These are phyloP conservation scores for Empidonax traillii DNA, from an alignment of 2,113 vertebrate genomes.

Conservation along the genomic window DNA sequence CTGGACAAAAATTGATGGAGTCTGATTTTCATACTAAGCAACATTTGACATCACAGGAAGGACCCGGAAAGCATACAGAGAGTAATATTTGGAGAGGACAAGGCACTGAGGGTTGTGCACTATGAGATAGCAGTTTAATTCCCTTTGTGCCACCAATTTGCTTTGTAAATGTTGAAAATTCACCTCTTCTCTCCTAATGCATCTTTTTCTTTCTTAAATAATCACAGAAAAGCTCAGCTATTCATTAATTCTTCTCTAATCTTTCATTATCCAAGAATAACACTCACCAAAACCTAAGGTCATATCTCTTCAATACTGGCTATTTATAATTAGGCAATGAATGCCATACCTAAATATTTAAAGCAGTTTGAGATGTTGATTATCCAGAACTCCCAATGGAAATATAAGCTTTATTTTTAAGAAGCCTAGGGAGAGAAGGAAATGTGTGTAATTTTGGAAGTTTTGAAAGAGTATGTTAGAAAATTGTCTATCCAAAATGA, in stretches of 20 bases:
- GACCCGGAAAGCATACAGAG: background rate
- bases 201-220: background rate
- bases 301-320: background rate
- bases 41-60: background rate
- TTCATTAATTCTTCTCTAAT: background rate
- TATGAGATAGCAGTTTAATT: background rate
- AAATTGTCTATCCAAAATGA: background rate
- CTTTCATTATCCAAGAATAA: background rate
- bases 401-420: background rate
- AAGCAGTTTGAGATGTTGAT: slow-evolving; percentile 8
- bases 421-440: background rate
- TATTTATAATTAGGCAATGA: background rate
- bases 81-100: background rate
- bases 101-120: background rate
- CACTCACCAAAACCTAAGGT: background rate
- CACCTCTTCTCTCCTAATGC: background rate
- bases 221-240: background rate
- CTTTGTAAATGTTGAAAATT: background rate
- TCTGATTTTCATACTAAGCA: background rate
- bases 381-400: background rate
- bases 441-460: background rate
- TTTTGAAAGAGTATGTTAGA: background rate
- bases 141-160: background rate
- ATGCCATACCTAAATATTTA: slow-evolving; percentile 20
- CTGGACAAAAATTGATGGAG: background rate